Base-by-base conservation (phyloP, 2,888 invertebrate species). In the Mycogona germanica region DNA sequence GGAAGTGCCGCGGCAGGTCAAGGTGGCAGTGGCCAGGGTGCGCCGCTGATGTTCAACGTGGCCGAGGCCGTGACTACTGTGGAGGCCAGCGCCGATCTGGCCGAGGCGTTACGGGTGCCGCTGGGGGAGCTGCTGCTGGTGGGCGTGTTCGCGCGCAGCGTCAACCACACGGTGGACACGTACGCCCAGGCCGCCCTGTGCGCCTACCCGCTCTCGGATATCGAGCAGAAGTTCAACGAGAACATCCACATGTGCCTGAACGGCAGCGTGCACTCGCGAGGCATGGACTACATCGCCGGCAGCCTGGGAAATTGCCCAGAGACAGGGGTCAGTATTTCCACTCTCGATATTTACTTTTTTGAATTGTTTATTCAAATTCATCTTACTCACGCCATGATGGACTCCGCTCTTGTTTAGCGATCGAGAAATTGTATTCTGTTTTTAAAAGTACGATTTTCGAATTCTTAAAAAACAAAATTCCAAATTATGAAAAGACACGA, bases 161-260 rank as follows among this genome's bases (percentile, higher is more conserved):
- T 81, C 67, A 86, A 87, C 60, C 89, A 93, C 63, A 80, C 83
- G 55, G 84, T 86, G 72, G 85, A 87, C 63, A 84, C 88, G 1
- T 78, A 81, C 65, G 69, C 79, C 28, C 82, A 84, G 60, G 92
- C 96, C 2, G 96, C 93, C 0, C 75, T 97, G 63, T 97, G 97
- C 73, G 79, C 93, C 45, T 97, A 86, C 72, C 87, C 92, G 56
- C 74, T 97, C 59, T 80, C 84, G 64, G 85, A 88, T 60, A 87
- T 96, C 63, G 88, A 92, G 68, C 81, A 82, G 61, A 87, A 87
- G 69, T 97, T 97, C 71, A 88, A 87, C 67, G 87, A 92, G 70
- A 97, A 96, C 73, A 92, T 96, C 63, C 92, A 93, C 69, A 86
- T 89, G 81, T 97, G 97, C 72, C 95, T 95, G 69, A 88, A 92